Conservation (phyloP, 2,113 vertebrate genomes). For the Irena cyanogastra region DNA sequence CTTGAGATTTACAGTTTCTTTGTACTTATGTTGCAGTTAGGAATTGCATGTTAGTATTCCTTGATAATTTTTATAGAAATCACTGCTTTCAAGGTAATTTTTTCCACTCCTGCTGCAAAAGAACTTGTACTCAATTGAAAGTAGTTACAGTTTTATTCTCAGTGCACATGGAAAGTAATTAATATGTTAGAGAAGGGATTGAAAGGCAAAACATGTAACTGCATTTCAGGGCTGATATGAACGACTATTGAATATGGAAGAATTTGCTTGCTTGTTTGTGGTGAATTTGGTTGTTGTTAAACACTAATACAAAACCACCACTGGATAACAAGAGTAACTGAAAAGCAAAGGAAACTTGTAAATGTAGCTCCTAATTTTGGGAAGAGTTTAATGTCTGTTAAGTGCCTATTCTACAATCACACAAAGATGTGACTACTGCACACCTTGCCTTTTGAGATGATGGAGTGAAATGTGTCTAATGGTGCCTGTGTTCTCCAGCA, state of each 20-base stretch:
- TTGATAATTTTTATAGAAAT: not conserved
- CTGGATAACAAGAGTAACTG: not conserved
- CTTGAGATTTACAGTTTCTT: not conserved
- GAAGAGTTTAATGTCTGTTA: not conserved
- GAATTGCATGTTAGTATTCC: not conserved
- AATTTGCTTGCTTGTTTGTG: not conserved
- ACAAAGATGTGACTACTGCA: not conserved
- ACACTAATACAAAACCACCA: not conserved
- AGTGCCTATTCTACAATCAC: rapidly evolving
- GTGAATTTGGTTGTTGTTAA: not conserved
- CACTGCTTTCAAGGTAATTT: not conserved
- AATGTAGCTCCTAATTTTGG: not conserved
- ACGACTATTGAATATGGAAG: not conserved
- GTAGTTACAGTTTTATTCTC: not conserved
- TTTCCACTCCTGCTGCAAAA: not conserved
- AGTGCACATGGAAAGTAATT: not conserved
- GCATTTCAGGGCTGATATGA: not conserved
- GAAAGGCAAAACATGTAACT: not conserved
- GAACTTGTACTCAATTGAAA: not conserved
- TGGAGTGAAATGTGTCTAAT: not conserved
- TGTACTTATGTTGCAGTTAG: not conserved
- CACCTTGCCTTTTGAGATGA: not conserved
- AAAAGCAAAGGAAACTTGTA: not conserved
- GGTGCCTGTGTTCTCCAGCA: not conserved
- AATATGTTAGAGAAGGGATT: not conserved